A percentile compares a stretch with the other conserved stretches of the same genome.
Conservation (phyloP, 35 echinoderm and acorn worm species). For the Ophioderma brevispina region DNA sequence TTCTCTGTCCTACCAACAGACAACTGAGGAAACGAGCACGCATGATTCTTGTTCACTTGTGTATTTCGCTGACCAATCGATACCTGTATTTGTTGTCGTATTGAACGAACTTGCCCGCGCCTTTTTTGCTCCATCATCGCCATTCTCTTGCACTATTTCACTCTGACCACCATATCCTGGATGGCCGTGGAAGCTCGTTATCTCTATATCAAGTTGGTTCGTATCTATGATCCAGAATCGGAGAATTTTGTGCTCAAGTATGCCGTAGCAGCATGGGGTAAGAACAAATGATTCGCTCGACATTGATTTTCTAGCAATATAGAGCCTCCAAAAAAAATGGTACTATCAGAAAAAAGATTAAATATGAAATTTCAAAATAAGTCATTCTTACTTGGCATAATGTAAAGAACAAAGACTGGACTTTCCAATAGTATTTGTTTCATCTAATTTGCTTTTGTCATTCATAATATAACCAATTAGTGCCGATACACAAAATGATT, state of each 20-base stretch:
- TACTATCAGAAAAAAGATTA: no score
- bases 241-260: conserved; percentile 9
- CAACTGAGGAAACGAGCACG: conserved; percentile 60
- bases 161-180: conserved; percentile 71
- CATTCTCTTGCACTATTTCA: conserved; percentile 81
- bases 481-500: no score
- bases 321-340: no score
- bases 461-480: no score
- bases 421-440: no score
- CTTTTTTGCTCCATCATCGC: conserved; percentile 33
- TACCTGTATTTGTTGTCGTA: conserved; percentile 75
- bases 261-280: conserved; percentile 21
- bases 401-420: no score
- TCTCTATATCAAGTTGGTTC: conserved; percentile 76
- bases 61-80: conserved; percentile 61
- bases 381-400: no score
- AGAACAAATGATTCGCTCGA: no score
- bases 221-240: neutral
- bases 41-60: conserved; percentile 70
- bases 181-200: conserved; percentile 87
- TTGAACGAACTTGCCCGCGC: conserved; percentile 35
- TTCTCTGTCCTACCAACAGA: conserved; percentile 12
- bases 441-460: no score
- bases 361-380: no score
- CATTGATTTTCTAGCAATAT: no score